phyloP scores from a whole-genome alignment of 2,113 vertebrate genomes.

The Trichomycterus rosablanca region DNA sequence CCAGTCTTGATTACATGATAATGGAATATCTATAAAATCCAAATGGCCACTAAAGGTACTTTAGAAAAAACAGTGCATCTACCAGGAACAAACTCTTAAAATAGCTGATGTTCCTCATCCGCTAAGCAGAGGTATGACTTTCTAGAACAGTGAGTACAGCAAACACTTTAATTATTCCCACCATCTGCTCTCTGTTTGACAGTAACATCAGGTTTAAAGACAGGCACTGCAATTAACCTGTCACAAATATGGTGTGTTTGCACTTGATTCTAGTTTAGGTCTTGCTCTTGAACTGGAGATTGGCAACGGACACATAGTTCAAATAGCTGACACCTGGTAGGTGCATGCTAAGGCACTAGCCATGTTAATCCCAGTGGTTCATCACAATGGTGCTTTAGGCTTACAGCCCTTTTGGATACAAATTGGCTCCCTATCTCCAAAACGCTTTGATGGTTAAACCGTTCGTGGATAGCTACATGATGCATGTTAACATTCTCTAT shows the following conservation, averaged over 20 bases:
- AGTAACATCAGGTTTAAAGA: conserved; percentile 36
- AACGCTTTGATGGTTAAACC: too few species aligned
- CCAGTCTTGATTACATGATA: too few species aligned
- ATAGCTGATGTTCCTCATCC: neutral
- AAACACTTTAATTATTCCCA: conserved; percentile 49
- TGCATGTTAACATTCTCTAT: too few species aligned
- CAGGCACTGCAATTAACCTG: conserved; percentile 30
- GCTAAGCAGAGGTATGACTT: neutral
- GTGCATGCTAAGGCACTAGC: neutral
- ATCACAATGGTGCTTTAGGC: neutral
- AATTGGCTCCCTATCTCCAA: too few species aligned
- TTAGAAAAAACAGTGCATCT: too few species aligned
- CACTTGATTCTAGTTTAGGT: conserved; percentile 32
- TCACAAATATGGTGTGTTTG: conserved; percentile 52
- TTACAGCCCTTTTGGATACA: too few species aligned
- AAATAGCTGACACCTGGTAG: too few species aligned
- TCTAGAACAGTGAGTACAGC: conserved; percentile 34
- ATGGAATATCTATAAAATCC: too few species aligned
- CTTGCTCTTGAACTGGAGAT: too few species aligned
- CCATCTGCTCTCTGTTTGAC: conserved; percentile 66
- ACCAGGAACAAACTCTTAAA: neutral
- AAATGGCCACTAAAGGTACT: too few species aligned
- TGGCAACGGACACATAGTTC: too few species aligned
- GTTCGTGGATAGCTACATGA: too few species aligned
- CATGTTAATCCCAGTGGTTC: neutral